These are phyloP conservation scores for Alaudala cheleensis DNA, from an alignment of 2,113 vertebrate genomes.

Conservation along the genomic window DNA sequence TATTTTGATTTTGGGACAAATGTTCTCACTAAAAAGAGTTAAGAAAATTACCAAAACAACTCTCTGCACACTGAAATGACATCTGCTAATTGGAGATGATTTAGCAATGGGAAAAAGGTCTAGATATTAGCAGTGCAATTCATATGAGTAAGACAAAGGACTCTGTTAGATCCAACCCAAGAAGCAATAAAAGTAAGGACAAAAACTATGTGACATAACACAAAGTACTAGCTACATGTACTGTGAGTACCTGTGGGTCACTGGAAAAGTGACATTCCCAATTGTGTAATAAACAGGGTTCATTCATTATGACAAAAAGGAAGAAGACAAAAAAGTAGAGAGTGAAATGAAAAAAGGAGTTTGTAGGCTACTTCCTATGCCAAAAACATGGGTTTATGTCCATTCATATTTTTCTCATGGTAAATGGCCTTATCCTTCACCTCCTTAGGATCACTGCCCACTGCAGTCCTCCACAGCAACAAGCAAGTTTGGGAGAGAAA, in stretches of 20 bases:
- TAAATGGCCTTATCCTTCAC: neutral
- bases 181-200: neutral
- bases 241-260: neutral
- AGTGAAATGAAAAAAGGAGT: neutral
- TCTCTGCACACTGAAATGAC: neutral
- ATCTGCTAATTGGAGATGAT: neutral
- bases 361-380: neutral
- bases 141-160: neutral
- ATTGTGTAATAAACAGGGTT: neutral
- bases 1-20: neutral
- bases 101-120: neutral
- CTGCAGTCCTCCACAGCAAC: neutral
- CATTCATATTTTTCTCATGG: neutral
- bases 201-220: neutral
- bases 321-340: neutral
- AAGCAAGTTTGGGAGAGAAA: neutral
- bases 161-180: neutral
- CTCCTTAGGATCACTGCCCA: accelerated
- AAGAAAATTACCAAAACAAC: neutral
- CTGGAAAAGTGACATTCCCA: neutral
- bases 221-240: neutral
- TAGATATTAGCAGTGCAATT: neutral
- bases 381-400: neutral
- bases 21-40: neutral
- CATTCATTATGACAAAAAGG: neutral